A percentile compares a stretch with the other conserved stretches of the same genome.
Conservation (phyloP, 2,113 vertebrate species). For the Entelurus aequoreus region DNA sequence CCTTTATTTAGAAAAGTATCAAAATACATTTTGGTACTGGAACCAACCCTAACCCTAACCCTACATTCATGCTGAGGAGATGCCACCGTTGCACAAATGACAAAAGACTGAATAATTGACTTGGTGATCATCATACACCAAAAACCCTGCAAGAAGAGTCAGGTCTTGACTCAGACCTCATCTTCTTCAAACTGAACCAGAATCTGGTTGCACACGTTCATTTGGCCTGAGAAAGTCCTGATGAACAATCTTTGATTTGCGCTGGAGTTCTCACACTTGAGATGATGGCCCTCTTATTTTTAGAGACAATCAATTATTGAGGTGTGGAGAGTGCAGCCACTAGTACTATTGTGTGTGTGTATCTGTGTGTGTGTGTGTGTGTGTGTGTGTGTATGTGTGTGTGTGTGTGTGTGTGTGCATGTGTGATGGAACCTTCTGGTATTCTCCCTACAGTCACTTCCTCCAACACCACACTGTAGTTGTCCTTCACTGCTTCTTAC, state of each 20-base stretch:
- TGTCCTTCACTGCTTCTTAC: not conserved
- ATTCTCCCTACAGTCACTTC: constrained; percentile 27
- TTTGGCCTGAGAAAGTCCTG: not conserved
- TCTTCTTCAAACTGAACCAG: constrained; percentile 5
- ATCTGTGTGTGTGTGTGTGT: constrained; percentile 37
- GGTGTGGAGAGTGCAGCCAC: constrained; percentile 58
- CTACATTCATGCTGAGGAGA: no score
- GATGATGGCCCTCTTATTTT: constrained; percentile 71
- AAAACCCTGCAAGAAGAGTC: constrained; percentile 34
- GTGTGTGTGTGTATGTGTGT: constrained; percentile 38
- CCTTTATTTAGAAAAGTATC: no score
- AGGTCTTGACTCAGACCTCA: not conserved
- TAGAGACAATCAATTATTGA: constrained; percentile 73
- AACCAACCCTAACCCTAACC: no score
- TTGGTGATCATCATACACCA: constrained; percentile 26
- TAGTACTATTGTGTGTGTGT: constrained; percentile 36
- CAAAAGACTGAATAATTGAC: constrained; percentile 50
- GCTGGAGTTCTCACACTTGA: constrained; percentile 42
- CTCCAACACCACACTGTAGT: constrained; percentile 16
- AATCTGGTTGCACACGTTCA: constrained; percentile 1
- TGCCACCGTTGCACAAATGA: constrained; percentile 36
- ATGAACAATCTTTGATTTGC: constrained; percentile 45
- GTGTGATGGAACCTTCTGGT: constrained; percentile 48
- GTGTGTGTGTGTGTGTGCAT: constrained; percentile 37
- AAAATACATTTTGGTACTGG: no score